Evolutionary conservation across 92 coral and sea anemone species (phyloP).

Genomic region (Montipora capitata): DNA sequence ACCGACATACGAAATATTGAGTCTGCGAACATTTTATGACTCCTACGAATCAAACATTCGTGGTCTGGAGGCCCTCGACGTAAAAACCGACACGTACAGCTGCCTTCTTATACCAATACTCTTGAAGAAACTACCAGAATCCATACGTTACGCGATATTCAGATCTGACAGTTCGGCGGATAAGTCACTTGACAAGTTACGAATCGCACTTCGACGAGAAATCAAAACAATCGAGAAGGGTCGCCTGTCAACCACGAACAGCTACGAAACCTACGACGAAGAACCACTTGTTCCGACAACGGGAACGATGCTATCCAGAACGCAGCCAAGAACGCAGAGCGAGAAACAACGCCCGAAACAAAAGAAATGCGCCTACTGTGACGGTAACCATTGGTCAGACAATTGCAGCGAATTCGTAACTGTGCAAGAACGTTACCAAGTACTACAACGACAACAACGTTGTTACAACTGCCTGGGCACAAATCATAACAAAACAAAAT

Average conservation of each 20-base stretch:
- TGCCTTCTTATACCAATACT: conserved; percentile 61
- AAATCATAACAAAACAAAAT: conserved; percentile 18
- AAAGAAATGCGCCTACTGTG: conserved; percentile 25
- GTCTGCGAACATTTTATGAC: conserved; percentile 73
- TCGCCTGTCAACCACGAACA: conserved; percentile 8
- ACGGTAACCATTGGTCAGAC: conserved; percentile 12
- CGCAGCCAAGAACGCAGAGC: not conserved
- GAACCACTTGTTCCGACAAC: conserved; percentile 36
- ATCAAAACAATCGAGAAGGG: conserved; percentile 50
- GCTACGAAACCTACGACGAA: not conserved
- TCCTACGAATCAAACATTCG: conserved; percentile 70
- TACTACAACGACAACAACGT: conserved; percentile 21
- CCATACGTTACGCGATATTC: not conserved
- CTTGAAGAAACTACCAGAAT: conserved; percentile 60
- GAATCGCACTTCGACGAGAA: conserved; percentile 36
- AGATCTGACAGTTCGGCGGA: conserved; percentile 50
- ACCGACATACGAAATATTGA: no score
- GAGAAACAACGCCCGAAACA: not conserved
- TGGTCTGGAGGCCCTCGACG: conserved; percentile 70
- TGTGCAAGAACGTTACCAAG: not conserved
- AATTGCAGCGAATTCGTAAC: no score
- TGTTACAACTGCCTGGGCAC: conserved; percentile 60
- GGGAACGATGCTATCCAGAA: conserved; percentile 16
- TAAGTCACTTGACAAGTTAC: conserved; percentile 23
- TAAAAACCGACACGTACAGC: conserved; percentile 64